phyloP scores from a whole-genome alignment of 2,888 invertebrate genomes.

The Argyra leucocephala region DNA sequence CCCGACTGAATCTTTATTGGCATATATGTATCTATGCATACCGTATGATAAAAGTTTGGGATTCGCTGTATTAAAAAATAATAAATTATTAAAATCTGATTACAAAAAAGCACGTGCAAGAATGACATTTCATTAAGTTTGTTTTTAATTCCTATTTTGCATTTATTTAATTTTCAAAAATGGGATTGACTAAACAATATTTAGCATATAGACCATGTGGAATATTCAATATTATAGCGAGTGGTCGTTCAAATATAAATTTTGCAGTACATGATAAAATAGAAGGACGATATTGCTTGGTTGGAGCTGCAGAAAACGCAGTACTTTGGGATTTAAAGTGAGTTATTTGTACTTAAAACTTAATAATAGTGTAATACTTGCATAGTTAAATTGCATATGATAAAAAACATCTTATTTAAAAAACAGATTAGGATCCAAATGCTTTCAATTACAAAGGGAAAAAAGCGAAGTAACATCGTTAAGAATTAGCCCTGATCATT shows the following conservation, averaged over 20 bases:
- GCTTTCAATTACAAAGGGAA: constrained; percentile 68
- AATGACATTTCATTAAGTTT: neutral
- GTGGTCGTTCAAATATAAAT: constrained; percentile 65
- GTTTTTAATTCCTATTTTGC: neutral
- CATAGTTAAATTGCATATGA: constrained; percentile 4
- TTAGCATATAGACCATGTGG: constrained; percentile 75
- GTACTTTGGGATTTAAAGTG: constrained; percentile 87
- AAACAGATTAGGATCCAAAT: constrained; percentile 48
- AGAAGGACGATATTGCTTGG: constrained; percentile 76
- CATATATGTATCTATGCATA: too few species aligned
- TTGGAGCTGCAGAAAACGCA: constrained; percentile 89
- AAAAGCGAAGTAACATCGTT: constrained; percentile 69
- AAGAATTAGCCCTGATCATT: constrained; percentile 63
- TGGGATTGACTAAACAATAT: constrained; percentile 92
- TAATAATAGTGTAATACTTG: neutral
- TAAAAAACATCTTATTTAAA: neutral
- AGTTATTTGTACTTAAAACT: neutral
- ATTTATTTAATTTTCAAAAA: constrained; percentile 35
- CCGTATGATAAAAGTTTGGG: too few species aligned
- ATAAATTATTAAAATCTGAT: too few species aligned
- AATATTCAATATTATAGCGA: constrained; percentile 79
- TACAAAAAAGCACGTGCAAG: neutral
- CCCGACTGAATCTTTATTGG: too few species aligned
- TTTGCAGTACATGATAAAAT: constrained; percentile 69
- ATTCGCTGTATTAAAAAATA: too few species aligned